These are phyloP conservation scores for Apantesis nais DNA, from an alignment of 2,888 invertebrate species.

Conservation along the genomic window DNA sequence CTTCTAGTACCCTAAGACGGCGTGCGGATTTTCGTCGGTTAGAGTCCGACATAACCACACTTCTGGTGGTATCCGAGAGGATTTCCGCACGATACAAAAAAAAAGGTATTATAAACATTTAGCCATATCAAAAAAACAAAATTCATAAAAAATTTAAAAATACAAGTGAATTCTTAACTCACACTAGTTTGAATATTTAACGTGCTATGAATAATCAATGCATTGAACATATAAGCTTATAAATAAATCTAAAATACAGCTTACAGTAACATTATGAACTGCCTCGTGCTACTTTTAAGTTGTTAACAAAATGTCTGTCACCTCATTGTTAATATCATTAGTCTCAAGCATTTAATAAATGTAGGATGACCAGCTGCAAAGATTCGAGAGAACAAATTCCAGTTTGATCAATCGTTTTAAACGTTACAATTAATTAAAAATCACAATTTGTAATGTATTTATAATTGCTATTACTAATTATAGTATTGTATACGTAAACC, in stretches of 20 bases:
- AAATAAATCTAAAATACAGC: slow-evolving; percentile 46
- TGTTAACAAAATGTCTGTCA: slow-evolving; percentile 29
- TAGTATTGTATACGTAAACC: background rate
- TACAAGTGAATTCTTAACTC: slow-evolving; percentile 47
- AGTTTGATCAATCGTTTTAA: background rate
- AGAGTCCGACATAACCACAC: too few species aligned
- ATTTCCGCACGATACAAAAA: too few species aligned
- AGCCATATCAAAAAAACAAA: slow-evolving; percentile 16
- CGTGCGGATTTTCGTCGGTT: too few species aligned
- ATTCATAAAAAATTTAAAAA: slow-evolving; percentile 28
- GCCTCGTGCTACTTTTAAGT: slow-evolving; percentile 21
- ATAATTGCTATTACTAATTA: background rate
- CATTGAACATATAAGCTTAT: slow-evolving; percentile 56
- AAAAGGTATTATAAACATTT: too few species aligned
- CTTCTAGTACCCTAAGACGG: too few species aligned
- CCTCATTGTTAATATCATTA: background rate
- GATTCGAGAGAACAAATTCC: slow-evolving; percentile 6
- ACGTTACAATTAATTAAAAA: background rate
- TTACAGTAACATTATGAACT: slow-evolving; percentile 33
- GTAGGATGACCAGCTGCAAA: background rate
- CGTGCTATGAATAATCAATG: slow-evolving; percentile 58
- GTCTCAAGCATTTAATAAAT: slow-evolving; percentile 4
- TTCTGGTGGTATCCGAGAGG: too few species aligned
- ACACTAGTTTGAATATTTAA: slow-evolving; percentile 60
- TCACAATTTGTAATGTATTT: background rate